Percentiles rank a stretch among this genome's conserved stretches.
These are phyloP conservation scores for Liparis tanakae DNA, from an alignment of 2,797 vertebrate species.

Conservation along the genomic window DNA sequence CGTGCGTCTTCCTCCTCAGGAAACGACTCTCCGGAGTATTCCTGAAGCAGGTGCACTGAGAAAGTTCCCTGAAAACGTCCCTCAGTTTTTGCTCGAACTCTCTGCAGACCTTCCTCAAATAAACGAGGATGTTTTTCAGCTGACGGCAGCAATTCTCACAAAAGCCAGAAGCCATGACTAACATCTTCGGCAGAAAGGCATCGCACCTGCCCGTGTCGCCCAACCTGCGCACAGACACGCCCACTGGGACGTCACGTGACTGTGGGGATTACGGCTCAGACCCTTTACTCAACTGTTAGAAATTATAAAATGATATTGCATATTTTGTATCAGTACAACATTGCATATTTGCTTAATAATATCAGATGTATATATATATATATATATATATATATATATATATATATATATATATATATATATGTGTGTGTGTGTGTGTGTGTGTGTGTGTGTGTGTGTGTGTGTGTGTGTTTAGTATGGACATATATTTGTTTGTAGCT, in stretches of 20 bases:
- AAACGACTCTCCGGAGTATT: slow-evolving; percentile 46
- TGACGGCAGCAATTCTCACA: slow-evolving; percentile 78
- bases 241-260: not conserved
- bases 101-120: slow-evolving; percentile 61
- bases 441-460: no score
- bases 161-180: slow-evolving; percentile 71
- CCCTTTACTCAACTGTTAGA: not conserved
- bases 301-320: not conserved
- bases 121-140: slow-evolving; percentile 62
- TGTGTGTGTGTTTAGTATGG: not conserved
- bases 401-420: no score
- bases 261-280: not conserved
- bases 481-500: not conserved
- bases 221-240: not conserved
- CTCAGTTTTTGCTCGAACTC: slow-evolving; percentile 67
- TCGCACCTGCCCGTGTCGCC: not conserved
- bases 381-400: no score
- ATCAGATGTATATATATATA: not conserved
- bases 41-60: slow-evolving; percentile 74
- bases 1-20: slow-evolving; percentile 44
- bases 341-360: not conserved
- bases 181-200: not conserved
- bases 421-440: no score
- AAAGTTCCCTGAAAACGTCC: slow-evolving; percentile 68
- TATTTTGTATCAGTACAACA: not conserved